Evolutionary conservation across 2,797 vertebrate genomes (phyloP), one percentile per base, ranked within the genome.

Genomic region (Aldrovandia affinis): DNA sequence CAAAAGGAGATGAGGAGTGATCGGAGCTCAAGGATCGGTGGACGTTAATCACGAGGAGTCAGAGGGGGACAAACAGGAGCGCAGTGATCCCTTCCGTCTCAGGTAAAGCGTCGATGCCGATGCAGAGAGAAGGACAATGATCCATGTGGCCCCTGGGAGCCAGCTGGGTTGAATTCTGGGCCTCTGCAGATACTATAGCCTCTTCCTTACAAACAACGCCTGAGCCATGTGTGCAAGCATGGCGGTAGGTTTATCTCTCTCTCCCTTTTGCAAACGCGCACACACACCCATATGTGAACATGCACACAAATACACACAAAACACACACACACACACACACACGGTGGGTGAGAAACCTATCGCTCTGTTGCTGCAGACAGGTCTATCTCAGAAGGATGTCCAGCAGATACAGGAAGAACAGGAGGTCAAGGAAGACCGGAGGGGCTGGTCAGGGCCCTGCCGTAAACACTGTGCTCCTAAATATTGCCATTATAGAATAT

Each of bases 351-450:
- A 8, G 9, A 52, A 15, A 15, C 42, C 0, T n/a, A 54, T 25
- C 12, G 12, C 20, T 75, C 39, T 75, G 68, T 22, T 36, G 59
- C 22, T 63, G n/a, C 59, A 73, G 30, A 39, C 83, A 84, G 52
- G 22, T 81, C 85, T 92, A 93, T 94, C 92, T 91, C n/a, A 52
- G 50, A 80, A 90, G 93, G 93, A 94, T 90, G 89, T 94, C 90
- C 92, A 89, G 89, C n/a, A 68, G 86, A 70, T 78, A 82, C 84
- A 91, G 92, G 89, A 93, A 91, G 68, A 83, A 82, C 85, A 20
- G 54, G 84, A 88, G 91, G 88, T 85, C 90, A 92, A 90, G 90
- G 90, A 88, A 75, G 89, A 22, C 30, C 39, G 50, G 87, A 89
- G 86, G 70, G 88, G 65, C 25, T n/a, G 86, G 89, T 86, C 83